A percentile compares a stretch with the other conserved stretches of the same genome.
phyloP scores from a whole-genome alignment of 2,797 vertebrate species.

The Onychomys torridus region DNA sequence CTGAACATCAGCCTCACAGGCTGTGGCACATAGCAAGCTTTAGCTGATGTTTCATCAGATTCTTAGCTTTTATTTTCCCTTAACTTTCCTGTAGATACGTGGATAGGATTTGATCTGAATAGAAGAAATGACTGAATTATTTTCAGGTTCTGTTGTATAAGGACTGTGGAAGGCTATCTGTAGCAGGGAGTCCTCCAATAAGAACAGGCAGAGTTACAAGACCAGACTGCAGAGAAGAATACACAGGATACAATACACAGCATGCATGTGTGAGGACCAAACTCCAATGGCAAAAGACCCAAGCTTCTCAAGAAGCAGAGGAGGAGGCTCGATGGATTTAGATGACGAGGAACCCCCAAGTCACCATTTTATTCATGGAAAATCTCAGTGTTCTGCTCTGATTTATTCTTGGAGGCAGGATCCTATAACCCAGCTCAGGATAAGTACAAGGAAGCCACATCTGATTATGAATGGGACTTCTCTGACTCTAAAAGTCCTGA shows the following conservation, averaged over 20 bases:
- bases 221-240: neutral
- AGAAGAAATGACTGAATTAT: neutral
- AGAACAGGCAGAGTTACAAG: neutral
- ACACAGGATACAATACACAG: neutral
- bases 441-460: neutral
- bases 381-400: neutral
- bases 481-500: neutral
- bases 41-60: neutral
- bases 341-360: neutral
- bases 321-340: neutral
- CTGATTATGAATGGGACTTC: neutral
- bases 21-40: neutral
- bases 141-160: neutral
- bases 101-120: neutral
- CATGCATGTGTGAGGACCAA: neutral
- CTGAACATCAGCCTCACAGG: neutral
- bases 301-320: neutral
- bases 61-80: conserved; percentile 7
- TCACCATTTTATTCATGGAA: neutral
- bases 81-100: neutral
- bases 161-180: neutral
- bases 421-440: neutral
- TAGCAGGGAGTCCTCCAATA: neutral
- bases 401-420: neutral
- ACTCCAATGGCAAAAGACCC: neutral